phyloP scores from a whole-genome alignment of 2,797 vertebrate genomes.

The Melanitta fusca region DNA sequence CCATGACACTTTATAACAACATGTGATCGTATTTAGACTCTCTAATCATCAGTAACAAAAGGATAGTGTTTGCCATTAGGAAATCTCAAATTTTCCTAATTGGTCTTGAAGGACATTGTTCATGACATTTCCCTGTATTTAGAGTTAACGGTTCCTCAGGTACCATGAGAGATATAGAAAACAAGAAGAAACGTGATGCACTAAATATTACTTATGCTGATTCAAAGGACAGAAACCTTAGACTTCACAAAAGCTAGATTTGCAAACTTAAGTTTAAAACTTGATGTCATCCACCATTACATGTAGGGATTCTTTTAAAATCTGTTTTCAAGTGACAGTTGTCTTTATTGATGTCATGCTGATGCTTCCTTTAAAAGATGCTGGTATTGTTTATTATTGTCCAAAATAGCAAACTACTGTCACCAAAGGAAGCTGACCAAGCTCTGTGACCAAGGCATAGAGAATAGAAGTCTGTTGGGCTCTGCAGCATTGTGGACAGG shows the following conservation, averaged over 20 bases:
- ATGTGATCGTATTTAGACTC: background rate
- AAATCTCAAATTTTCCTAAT: background rate
- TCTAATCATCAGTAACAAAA: background rate
- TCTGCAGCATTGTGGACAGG: background rate
- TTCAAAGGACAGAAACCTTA: background rate
- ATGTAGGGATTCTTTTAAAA: background rate
- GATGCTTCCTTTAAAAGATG: background rate
- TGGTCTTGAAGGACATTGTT: background rate
- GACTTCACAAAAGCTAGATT: background rate
- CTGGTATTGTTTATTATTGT: background rate
- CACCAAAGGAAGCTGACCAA: background rate
- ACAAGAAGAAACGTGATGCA: background rate
- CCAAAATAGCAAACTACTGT: background rate
- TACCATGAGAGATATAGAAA: background rate
- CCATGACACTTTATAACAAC: background rate
- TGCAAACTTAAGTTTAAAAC: background rate
- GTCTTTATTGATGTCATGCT: background rate
- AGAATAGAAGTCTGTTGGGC: rapidly evolving
- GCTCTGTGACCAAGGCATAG: background rate
- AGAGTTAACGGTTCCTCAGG: background rate
- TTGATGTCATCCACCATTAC: rapidly evolving
- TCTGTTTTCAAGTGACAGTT: background rate
- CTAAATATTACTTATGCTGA: background rate
- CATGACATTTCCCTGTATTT: background rate
- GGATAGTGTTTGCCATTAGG: background rate